Evolutionary conservation across 2,797 vertebrate species (phyloP), one percentile per base, ranked within the genome.

Genomic region (Psittacula derbiana): DNA sequence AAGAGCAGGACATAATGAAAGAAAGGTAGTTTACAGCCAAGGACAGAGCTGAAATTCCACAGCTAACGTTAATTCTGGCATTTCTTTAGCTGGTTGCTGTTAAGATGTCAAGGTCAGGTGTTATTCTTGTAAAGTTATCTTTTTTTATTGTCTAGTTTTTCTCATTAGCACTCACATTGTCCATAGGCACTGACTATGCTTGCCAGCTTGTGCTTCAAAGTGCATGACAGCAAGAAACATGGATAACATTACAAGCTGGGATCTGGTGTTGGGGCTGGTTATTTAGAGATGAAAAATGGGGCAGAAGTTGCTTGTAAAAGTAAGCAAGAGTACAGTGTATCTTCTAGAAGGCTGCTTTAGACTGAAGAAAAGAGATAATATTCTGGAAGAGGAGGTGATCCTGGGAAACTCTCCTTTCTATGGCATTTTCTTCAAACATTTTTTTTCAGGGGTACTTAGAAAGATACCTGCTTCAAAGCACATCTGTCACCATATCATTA

Each of bases 171-270:
- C 50, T 92, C 46, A 2, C 30, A 14, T 66, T 69, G 41, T 87
- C 64, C 38, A 40, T 25, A 25, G 25, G 16, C 25, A 47, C 10
- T 49, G 33, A 20, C 30, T 81, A 7, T 1, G 0, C 43, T 10
- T 66, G 41, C 23, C 64, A 74, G 47, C 6, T 79, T 71, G 33
- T 52, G 16, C 28, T 53, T 71, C 73, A 71, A 86, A 76, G 57
- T 11, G 4, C 28, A 38, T 23, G 91, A 62, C 19, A 66, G 11
- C 18, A 52, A 25, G 0, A 2, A 40, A 11, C 19, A 24, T 3
- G 6, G n/a, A 50, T 5, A 55, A 20, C 1, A 0, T 24, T 27
- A 28, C 2, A 83, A 18, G 6, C 8, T 73, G 31, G 8, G 20
- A 65, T 24, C 20, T 85, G 8, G 2, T 36, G 4, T 13, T 64